A percentile compares a stretch with the other conserved stretches of the same genome.
phyloP scores from a whole-genome alignment of 2,888 invertebrate genomes.

The Hartigia nigra region DNA sequence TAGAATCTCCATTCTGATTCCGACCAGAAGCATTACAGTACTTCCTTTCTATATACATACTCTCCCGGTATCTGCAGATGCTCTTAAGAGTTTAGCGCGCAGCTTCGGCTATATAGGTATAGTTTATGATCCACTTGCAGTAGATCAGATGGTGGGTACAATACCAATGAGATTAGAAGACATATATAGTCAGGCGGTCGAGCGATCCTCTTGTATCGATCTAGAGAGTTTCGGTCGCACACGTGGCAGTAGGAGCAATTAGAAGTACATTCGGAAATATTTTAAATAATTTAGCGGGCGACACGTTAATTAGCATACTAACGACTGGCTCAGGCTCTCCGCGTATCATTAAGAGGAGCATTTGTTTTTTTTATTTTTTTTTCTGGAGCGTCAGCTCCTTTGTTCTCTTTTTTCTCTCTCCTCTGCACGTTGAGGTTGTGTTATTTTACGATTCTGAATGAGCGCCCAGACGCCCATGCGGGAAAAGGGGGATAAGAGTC shows the following conservation, averaged over 20 bases:
- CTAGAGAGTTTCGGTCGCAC: slow-evolving; percentile 17
- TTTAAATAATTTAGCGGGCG: slow-evolving; percentile 56
- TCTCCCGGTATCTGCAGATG: not conserved
- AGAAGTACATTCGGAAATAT: slow-evolving; percentile 47
- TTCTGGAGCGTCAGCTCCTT: not conserved
- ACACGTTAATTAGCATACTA: slow-evolving; percentile 63
- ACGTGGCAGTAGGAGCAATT: slow-evolving; percentile 40
- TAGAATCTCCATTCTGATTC: not conserved
- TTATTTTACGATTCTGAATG: not conserved
- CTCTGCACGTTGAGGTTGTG: not conserved
- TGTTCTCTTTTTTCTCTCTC: not conserved
- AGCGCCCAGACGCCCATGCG: too few relatives aligned
- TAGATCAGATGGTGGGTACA: not conserved
- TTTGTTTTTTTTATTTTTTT: not conserved
- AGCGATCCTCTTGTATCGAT: not conserved
- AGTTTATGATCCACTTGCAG: not conserved
- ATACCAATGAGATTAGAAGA: not conserved
- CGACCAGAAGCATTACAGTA: not conserved
- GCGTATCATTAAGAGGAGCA: slow-evolving; percentile 11
- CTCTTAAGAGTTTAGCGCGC: not conserved
- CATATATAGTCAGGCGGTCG: not conserved
- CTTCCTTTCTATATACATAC: not conserved
- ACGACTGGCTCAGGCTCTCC: slow-evolving; percentile 57
- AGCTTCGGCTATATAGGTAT: not conserved
- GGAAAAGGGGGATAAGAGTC: not conserved